Evolutionary conservation across 2,888 invertebrate genomes (phyloP), one percentile per base, ranked within the genome.

Genomic region (Lordiphosa andalusiaca): DNA sequence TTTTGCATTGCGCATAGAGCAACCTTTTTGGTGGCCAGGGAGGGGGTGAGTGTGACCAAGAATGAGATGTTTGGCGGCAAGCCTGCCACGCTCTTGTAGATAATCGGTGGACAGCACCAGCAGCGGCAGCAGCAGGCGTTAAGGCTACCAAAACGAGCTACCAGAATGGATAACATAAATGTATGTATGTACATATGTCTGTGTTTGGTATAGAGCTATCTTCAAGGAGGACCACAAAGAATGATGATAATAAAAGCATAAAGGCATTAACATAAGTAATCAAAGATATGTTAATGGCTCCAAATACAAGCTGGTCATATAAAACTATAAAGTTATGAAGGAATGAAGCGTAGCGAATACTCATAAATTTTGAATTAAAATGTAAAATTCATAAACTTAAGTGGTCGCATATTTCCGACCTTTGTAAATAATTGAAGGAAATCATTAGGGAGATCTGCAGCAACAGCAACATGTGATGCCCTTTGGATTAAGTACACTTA

Each of bases 261-360:
- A 30, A 61, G 61, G 67, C 69, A 74, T 74, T 74, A 67, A 64
- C 75, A 55, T 70, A 70, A 64, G 53, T 72, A 74, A 74, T 78
- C 80, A 58, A 62, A 44, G 60, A 61, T 61, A 53, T 42, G 47
- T 46, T 36, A 21, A 46, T 47, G 60, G 49, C 49, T 42, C 37
- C 39, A 23, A n/a, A 6, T 6, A 33, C n/a, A n/a, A 12, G n/a
- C 6, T 19, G 3, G 6, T 6, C 7, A 25, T 7, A 25, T 25
- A 12, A 9, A 36, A 48, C 13, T 9, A 30, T 30, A 10, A 3
- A 2, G 9, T 10, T n/a, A 25, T 16, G 16, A 19, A 23, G 48
- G 36, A 9, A 6, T 25, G 13, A 33, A 33, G n/a, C 2, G 7
- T 7, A 7, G 7, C 7, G 25, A 25, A 25, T 2, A 25, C 25